A percentile compares a stretch with the other conserved stretches of the same genome.
These are phyloP conservation scores for Folsomia candida DNA, from an alignment of 2,888 invertebrate species.

Conservation along the genomic window DNA sequence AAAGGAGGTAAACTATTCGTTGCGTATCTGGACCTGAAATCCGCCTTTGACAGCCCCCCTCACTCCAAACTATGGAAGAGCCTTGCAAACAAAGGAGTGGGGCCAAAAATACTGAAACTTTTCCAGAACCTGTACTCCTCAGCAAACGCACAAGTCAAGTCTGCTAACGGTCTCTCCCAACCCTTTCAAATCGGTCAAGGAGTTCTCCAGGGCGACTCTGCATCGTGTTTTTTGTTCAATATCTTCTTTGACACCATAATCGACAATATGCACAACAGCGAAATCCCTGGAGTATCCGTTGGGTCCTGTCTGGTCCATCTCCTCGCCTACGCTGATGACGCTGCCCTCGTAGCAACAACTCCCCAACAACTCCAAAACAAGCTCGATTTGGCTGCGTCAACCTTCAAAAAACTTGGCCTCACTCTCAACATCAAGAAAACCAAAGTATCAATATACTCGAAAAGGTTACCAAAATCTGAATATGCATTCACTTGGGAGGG, in stretches of 20 bases:
- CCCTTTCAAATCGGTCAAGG: slow-evolving; percentile 35
- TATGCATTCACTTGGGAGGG: neutral
- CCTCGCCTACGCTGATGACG: slow-evolving; percentile 40
- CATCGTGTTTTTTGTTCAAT: neutral
- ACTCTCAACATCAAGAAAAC: slow-evolving; percentile 43
- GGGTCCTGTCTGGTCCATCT: neutral
- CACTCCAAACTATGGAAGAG: slow-evolving; percentile 40
- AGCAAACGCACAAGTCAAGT: neutral
- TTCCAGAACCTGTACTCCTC: slow-evolving; percentile 17
- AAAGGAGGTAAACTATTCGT: slow-evolving; percentile 33
- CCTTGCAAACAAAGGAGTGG: slow-evolving; percentile 24
- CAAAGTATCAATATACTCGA: slow-evolving; percentile 43
- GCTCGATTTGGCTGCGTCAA: slow-evolving; percentile 20
- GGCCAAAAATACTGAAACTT: slow-evolving; percentile 33
- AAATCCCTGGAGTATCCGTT: slow-evolving; percentile 23
- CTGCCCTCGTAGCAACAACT: slow-evolving; percentile 30
- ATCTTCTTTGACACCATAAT: neutral
- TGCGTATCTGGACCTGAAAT: slow-evolving; percentile 45
- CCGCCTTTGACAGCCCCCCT: slow-evolving; percentile 39
- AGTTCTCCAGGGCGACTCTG: slow-evolving; percentile 32
- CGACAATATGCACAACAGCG: neutral
- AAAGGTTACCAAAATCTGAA: slow-evolving; percentile 12
- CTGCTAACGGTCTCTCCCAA: neutral
- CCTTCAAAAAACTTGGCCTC: slow-evolving; percentile 17
- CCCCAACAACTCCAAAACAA: slow-evolving; percentile 26